Base-by-base conservation (phyloP, 1,140 invertebrate genomes). In the Forficula auricularia region DNA sequence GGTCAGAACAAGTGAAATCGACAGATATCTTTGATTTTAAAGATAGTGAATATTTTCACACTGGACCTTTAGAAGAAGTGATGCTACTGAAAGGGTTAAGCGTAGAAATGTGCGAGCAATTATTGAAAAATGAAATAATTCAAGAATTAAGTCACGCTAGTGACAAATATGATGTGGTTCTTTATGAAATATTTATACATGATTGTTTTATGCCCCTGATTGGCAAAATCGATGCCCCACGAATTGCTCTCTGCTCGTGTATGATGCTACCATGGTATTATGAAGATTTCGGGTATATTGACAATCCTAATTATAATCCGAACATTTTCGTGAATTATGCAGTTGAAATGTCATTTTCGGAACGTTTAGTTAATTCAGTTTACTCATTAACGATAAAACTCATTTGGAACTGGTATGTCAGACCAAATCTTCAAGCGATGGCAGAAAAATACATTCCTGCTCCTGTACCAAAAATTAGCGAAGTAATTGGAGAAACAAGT, bases 151-250 rank as follows among this genome's bases (percentile, higher is more conserved):
- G 4, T 27, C 4, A 27, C 9, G 54, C 49, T 20, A 52, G 54
- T 39, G 55, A 67, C n/a, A 64, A 65, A 4, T 81, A 74, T 40
- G 77, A 81, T 50, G 16, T 79, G 1, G 53, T 81, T 1, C 51
- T 81, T 4, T 64, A 69, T 0, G 75, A 80, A 50, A 64, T 64
- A 20, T 80, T 79, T 48, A 71, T 68, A 35, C 70, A 66, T 2
- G 73, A 80, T 38, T 80, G 77, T 46, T 67, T 73, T 48, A 50
- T 78, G 27, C 69, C 63, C 4, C 54, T 79, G 16, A 52, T 55
- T 0, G 42, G 50, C 36, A 44, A 36, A 19, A 39, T 44, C 16
- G 22, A 40, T 16, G 66, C 50, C 1, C 75, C 76, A 0, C 60
- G 69, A 1, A 54, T 82, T 1, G 60, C 56, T 0, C 14, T 80